Evolutionary conservation across 2,113 vertebrate species (phyloP), one percentile per base, ranked within the genome.

Genomic region (Nerophis ophidion): DNA sequence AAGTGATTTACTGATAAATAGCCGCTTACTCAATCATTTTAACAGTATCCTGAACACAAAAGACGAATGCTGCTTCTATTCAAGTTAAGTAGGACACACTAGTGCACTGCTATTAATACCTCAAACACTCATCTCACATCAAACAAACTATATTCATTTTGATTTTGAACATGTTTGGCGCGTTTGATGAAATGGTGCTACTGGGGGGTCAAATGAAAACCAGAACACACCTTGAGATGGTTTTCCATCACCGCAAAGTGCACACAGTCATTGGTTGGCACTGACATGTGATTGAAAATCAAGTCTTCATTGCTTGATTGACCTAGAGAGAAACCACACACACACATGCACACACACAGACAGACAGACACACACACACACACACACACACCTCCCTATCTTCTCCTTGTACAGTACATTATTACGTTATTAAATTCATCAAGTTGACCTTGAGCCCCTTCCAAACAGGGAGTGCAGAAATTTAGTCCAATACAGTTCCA

Each of bases 271-370:
- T 80, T 72, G 50, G 64, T 44, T 19, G 64, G 53, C 69, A 61
- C 58, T 77, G 53, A 68, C 50, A 70, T n/a, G n/a, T n/a, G n/a
- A n/a, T 72, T 85, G 79, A 48, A 60, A 70, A 48, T 45, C 62
- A 47, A 59, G 17, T 53, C 60, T 58, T 58, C 60, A 73, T 66
- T 7, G 10, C 57, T 63, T 60, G 46, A 70, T 58, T 70, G 68
- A 65, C 59, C 48, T 52, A 17, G 16, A 46, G 36, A 55, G 19
- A 56, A 61, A 54, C 54, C 1, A n/a, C 54, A 36, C 15, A 54
- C n/a, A 70, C 54, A 53, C 53, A 55, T 42, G 26, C 36, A 36
- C 44, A 61, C 58, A n/a, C n/a, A n/a, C n/a, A n/a, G n/a, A n/a
- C n/a, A n/a, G n/a, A n/a, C n/a, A 16, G 34, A 62, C 45, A 47